These are phyloP conservation scores for Muricea muricata DNA, from an alignment of 92 coral and sea anemone species.

Conservation along the genomic window DNA sequence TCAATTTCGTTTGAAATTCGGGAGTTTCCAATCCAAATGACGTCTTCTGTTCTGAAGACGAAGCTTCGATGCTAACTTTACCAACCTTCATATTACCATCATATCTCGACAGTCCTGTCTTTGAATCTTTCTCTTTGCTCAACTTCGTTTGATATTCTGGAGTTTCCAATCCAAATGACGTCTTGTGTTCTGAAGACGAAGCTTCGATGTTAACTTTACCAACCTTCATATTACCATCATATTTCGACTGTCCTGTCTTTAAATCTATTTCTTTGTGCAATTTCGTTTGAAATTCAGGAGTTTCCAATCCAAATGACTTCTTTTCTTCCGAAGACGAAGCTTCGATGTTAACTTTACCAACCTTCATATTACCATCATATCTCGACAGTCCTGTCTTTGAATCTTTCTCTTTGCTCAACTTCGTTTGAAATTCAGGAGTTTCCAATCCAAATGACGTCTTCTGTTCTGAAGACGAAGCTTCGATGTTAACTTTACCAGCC, in stretches of 20 bases:
- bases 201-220: neutral
- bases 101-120: constrained; percentile 30
- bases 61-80: constrained; percentile 39
- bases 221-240: neutral
- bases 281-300: neutral
- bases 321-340: neutral
- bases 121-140: neutral
- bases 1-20: neutral
- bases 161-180: neutral
- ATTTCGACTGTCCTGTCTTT: neutral
- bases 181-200: neutral
- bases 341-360: neutral
- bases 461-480: neutral
- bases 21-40: constrained; percentile 16
- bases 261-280: neutral
- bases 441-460: neutral
- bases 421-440: neutral
- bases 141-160: neutral
- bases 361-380: neutral
- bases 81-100: constrained; percentile 55
- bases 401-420: neutral
- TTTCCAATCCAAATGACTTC: neutral
- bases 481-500: neutral
- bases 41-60: constrained; percentile 44
- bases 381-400: neutral